These are phyloP conservation scores for Ifrita kowaldi DNA, from an alignment of 2,113 vertebrate species.

Conservation along the genomic window DNA sequence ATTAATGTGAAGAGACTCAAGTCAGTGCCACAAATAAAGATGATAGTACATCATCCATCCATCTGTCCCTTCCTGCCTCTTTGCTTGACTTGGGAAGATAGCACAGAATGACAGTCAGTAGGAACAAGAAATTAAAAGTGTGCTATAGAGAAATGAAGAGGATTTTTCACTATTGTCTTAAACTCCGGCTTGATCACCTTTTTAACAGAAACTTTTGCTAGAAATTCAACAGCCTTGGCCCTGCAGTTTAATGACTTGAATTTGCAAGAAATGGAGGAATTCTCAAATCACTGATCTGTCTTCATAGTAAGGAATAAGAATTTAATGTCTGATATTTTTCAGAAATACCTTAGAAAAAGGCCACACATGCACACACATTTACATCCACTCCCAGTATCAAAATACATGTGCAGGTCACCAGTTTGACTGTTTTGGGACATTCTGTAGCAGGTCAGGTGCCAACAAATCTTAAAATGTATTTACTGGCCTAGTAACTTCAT, in stretches of 20 bases:
- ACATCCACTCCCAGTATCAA: background rate
- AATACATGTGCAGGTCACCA: background rate
- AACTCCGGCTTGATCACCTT: background rate
- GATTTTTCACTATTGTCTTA: background rate
- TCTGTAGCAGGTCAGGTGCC: background rate
- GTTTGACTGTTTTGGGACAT: background rate
- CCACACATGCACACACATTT: background rate
- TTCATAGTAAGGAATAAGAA: background rate
- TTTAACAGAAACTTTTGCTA: background rate
- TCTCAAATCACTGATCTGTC: background rate
- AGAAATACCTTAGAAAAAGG: background rate
- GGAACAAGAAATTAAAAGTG: background rate
- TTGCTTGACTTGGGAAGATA: background rate
- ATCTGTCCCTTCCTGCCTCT: background rate
- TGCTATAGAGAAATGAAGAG: background rate
- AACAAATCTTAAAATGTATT: background rate
- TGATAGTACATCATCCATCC: background rate
- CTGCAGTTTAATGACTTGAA: background rate
- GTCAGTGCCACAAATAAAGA: background rate
- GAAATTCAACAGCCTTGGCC: background rate
- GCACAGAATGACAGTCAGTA: background rate
- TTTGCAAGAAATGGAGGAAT: background rate
- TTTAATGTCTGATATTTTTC: background rate
- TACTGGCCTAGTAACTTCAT: background rate
- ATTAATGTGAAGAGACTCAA: background rate